phyloP scores from a whole-genome alignment of 2,113 vertebrate genomes.

The Tetrao urogallus region DNA sequence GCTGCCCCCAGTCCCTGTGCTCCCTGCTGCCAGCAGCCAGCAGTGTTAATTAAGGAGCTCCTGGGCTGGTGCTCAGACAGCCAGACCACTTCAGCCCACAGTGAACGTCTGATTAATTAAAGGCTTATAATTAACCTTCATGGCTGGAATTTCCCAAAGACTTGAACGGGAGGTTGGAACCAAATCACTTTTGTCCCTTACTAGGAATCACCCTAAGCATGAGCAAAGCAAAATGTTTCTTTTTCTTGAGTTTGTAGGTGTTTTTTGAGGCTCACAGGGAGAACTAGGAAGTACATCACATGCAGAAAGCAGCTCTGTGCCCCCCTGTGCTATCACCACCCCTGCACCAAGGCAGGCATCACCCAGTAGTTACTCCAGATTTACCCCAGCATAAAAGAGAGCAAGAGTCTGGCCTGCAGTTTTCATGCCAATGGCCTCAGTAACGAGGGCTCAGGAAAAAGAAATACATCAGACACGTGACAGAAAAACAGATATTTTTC shows the following conservation, averaged over 20 bases:
- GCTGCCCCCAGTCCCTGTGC: not conserved
- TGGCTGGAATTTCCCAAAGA: conserved; percentile 65
- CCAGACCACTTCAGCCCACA: conserved; percentile 47
- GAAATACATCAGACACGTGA: not conserved
- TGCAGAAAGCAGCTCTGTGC: conserved; percentile 2
- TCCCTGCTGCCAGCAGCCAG: not conserved
- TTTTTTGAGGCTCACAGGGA: not conserved
- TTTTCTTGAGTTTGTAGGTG: not conserved
- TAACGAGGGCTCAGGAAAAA: conserved; percentile 6
- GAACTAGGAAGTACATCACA: conserved; percentile 21
- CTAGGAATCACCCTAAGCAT: not conserved
- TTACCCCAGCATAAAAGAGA: not conserved
- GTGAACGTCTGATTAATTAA: conserved; percentile 62
- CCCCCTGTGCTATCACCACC: not conserved
- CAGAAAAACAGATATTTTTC: not conserved
- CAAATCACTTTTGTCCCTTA: not conserved
- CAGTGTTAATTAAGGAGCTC: conserved; percentile 38
- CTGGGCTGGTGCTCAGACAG: not conserved
- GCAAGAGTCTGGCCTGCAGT: not conserved
- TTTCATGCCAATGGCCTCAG: conserved; percentile 1
- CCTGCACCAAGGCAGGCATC: rapidly evolving
- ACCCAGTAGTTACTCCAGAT: rapidly evolving
- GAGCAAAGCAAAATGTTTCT: not conserved
- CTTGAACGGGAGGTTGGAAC: not conserved
- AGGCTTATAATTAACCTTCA: conserved; percentile 67